Percentiles rank a stretch among this genome's conserved stretches.
These are phyloP conservation scores for Salticus scenicus DNA, from an alignment of 2,888 invertebrate genomes.

Conservation along the genomic window DNA sequence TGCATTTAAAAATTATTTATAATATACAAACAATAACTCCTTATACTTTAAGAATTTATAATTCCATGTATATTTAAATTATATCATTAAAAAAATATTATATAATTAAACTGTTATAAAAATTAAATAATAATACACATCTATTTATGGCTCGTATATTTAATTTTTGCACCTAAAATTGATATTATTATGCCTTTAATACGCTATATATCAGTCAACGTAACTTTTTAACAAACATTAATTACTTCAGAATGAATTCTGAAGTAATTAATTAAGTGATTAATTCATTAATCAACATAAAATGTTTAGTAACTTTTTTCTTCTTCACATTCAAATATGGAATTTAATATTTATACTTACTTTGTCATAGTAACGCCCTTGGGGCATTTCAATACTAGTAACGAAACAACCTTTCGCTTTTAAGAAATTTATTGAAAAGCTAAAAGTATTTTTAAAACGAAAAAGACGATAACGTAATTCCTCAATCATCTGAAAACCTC, in stretches of 20 bases:
- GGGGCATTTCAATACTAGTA: neutral
- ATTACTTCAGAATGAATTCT: neutral
- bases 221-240: neutral
- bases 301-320: neutral
- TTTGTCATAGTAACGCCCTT: slow-evolving; percentile 9
- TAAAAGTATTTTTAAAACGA: neutral
- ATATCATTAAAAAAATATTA: too few relatives aligned
- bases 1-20: too few relatives aligned
- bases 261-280: too few relatives aligned
- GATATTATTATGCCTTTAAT: too few relatives aligned
- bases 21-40: too few relatives aligned
- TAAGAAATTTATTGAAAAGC: slow-evolving; percentile 12
- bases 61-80: too few relatives aligned
- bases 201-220: too few relatives aligned
- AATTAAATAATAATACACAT: too few relatives aligned
- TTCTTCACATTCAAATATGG: neutral
- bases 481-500: neutral
- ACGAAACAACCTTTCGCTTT: neutral
- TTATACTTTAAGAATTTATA: too few relatives aligned
- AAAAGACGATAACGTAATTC: neutral
- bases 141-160: too few relatives aligned
- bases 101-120: too few relatives aligned
- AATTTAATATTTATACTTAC: neutral
- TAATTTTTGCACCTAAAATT: too few relatives aligned
- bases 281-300: slow-evolving; percentile 6